Base-by-base conservation (phyloP, 2,113 vertebrate genomes). In the Anser cygnoides region DNA sequence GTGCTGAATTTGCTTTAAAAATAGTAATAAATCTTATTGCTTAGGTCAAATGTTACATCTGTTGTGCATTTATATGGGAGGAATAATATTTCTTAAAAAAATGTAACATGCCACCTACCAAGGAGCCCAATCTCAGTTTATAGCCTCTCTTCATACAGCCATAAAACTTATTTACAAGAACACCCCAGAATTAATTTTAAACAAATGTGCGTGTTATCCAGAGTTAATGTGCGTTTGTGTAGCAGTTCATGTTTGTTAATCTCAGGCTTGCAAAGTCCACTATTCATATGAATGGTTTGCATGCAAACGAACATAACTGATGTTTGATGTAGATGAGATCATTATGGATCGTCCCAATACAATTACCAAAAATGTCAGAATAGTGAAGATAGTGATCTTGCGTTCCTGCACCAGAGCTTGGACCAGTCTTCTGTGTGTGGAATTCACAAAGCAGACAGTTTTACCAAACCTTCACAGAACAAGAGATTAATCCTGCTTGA, bases 11-110 rank as follows among this genome's bases (percentile, higher is more conserved):
- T 89, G 81, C 91, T 91, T 96, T 85, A 93, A 92, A 93, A 95
- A 89, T 92, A 96, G 87, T 93, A 95, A 95, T 96, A 96, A 97
- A 95, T 96, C 84, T 92, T 77, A 82, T 11, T 95, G 66, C 77
- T 89, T 93, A 95, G 96, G 96, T 95, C 5, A 0, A 95, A 61
- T 92, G 92, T 94, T 96, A 91, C 96, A 94, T 96, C 93, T 96
- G 93, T 91, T 95, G 95, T 91, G 92, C 89, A 80, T 97, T 96
- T 97, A 62, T 92, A 84, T 79, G 73, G 77, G 58, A 94, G 83
- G 66, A 96, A 76, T 85, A 93, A 75, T 86, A 92, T 72, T 91
- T 90, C 87, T 90, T 82, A 3, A 44, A 89, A 92, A 96, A 92
- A 76, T 33, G 77, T 84, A 79, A 67, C 80, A 21, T 87, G 84